Evolutionary conservation across 1,140 invertebrate species (phyloP).

Genomic region (Ips typographus): DNA sequence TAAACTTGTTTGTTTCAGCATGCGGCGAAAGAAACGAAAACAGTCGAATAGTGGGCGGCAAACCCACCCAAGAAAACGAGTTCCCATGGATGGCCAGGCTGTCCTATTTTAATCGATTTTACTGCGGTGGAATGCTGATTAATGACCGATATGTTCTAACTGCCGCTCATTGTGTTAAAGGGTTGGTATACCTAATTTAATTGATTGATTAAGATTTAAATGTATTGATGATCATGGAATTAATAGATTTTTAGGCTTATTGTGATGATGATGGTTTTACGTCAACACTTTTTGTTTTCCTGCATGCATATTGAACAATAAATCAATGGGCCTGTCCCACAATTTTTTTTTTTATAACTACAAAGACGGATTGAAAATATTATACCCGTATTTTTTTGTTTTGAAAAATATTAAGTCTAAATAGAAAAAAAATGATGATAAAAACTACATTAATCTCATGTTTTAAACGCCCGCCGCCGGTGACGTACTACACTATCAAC

Average conservation of each 20-base stretch:
- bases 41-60: slow-evolving; percentile 75
- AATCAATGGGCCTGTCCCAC: too few relatives aligned
- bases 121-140: slow-evolving; percentile 81
- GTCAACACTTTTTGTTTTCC: slow-evolving; percentile 32
- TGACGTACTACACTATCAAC: too few relatives aligned
- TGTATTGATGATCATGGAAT: too few relatives aligned
- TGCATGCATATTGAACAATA: background rate
- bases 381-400: too few relatives aligned
- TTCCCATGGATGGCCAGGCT: slow-evolving; percentile 82
- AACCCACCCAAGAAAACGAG: slow-evolving; percentile 69
- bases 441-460: too few relatives aligned
- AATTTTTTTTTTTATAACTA: too few relatives aligned
- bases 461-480: too few relatives aligned
- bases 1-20: slow-evolving; percentile 54
- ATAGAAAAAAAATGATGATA: too few relatives aligned
- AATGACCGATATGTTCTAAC: slow-evolving; percentile 80
- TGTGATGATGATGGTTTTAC: too few relatives aligned
- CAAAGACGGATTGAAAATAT: too few relatives aligned
- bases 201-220: background rate
- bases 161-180: slow-evolving; percentile 82
- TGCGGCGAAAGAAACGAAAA: slow-evolving; percentile 78
- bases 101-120: slow-evolving; percentile 80
- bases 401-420: too few relatives aligned
- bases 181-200: slow-evolving; percentile 54
- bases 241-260: too few relatives aligned